Conservation (phyloP, 2,113 vertebrate species). For the Larimichthys polyactis region DNA sequence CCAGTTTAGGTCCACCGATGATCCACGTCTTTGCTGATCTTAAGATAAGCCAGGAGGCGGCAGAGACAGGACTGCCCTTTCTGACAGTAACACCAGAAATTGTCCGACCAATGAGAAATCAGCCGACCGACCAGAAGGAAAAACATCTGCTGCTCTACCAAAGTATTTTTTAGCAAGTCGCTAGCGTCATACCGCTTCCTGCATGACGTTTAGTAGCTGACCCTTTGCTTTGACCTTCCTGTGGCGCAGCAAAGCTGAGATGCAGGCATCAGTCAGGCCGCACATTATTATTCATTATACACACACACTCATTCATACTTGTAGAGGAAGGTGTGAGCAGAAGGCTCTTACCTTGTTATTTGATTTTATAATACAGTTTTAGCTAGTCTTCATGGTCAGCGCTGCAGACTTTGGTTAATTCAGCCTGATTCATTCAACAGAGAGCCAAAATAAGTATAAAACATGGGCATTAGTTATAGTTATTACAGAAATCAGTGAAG, state of each 20-base stretch:
- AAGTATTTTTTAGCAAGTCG: not conserved
- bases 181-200: not conserved
- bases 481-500: not conserved
- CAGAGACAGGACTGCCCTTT: too few species aligned
- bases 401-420: not conserved
- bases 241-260: conserved; percentile 1
- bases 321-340: not conserved
- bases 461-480: not conserved
- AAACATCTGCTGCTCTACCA: not conserved
- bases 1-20: too few species aligned
- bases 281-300: conserved; percentile 40
- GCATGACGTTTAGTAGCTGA: not conserved
- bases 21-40: too few species aligned
- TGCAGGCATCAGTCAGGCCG: conserved; percentile 33
- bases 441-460: conserved; percentile 1
- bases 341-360: conserved; percentile 2
- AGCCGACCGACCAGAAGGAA: too few species aligned
- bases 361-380: not conserved
- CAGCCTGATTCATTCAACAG: not conserved
- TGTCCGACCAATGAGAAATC: too few species aligned
- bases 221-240: conserved; percentile 29
- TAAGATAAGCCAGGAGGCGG: too few species aligned
- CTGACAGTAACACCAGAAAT: too few species aligned
- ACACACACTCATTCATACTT: not conserved
- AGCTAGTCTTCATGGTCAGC: not conserved